Evolutionary conservation across 2,888 invertebrate species (phyloP).

Genomic region (Ceramica pisi): DNA sequence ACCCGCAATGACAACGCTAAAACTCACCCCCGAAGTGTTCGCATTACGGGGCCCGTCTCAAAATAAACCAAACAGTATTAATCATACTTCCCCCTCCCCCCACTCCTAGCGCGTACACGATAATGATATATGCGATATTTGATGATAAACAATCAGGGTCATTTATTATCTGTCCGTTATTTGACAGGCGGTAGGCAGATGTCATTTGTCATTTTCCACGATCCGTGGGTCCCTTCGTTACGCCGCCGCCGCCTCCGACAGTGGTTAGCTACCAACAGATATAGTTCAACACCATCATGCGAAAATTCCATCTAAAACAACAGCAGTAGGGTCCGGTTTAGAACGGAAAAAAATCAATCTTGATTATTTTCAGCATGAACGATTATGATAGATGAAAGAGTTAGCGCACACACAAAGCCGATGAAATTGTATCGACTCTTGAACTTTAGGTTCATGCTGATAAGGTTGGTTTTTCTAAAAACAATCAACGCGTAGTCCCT

Average conservation of each 20-base stretch:
- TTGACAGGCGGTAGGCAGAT: constrained; percentile 93
- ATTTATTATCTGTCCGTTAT: constrained; percentile 93
- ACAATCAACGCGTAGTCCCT: constrained; percentile 70
- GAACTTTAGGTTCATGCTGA: constrained; percentile 71
- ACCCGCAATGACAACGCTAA: constrained; percentile 83
- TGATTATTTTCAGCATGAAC: constrained; percentile 91
- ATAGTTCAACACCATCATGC: constrained; percentile 68
- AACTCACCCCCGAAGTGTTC: constrained; percentile 86
- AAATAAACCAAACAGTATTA: constrained; percentile 91
- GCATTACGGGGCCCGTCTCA: constrained; percentile 82
- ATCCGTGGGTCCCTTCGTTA: constrained; percentile 91
- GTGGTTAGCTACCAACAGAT: constrained; percentile 87
- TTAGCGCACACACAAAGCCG: constrained; percentile 89
- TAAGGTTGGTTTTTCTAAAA: constrained; percentile 76
- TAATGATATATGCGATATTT: constrained; percentile 91
- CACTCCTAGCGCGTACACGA: constrained; percentile 85
- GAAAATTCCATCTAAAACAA: constrained; percentile 70
- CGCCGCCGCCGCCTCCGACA: constrained; percentile 89
- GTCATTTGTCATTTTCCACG: constrained; percentile 93
- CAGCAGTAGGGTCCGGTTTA: constrained; percentile 70
- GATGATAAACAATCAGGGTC: constrained; percentile 92
- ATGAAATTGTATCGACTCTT: constrained; percentile 71
- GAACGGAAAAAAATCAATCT: constrained; percentile 84
- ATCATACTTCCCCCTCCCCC: constrained; percentile 84
- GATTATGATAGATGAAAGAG: constrained; percentile 91